These are phyloP conservation scores for Neostethus bicornis DNA, from an alignment of 2,797 vertebrate genomes.

Conservation along the genomic window DNA sequence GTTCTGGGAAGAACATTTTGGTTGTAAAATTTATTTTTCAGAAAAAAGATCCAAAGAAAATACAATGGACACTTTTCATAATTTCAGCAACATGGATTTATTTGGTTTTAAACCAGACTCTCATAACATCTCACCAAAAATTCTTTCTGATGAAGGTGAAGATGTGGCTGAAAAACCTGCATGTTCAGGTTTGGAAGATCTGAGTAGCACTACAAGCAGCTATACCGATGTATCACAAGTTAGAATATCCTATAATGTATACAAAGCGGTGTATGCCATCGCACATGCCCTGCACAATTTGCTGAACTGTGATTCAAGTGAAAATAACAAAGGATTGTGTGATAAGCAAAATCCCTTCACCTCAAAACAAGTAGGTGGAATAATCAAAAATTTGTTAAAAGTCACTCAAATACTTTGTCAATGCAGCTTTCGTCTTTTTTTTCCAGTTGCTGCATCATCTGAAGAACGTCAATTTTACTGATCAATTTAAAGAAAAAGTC, in stretches of 20 bases:
- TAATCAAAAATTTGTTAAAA: not conserved
- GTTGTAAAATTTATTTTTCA: constrained; percentile 41
- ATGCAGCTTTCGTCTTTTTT: not conserved
- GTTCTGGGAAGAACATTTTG: constrained; percentile 79
- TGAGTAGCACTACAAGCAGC: constrained; percentile 59
- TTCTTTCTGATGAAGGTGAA: constrained; percentile 25
- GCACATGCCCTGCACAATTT: constrained; percentile 75
- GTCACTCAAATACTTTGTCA: not conserved
- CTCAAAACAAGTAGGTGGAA: constrained; percentile 41
- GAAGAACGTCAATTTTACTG: constrained; percentile 74
- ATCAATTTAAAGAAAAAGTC: constrained; percentile 76
- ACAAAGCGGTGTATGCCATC: constrained; percentile 80
- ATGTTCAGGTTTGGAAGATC: constrained; percentile 64
- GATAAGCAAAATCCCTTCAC: constrained; percentile 43
- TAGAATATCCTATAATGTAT: constrained; percentile 79
- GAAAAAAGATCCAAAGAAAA: not conserved
- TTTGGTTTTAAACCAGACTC: constrained; percentile 4
- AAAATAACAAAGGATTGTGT: constrained; percentile 23
- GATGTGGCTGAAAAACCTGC: constrained; percentile 29
- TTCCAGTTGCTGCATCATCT: constrained; percentile 72
- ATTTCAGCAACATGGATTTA: not conserved
- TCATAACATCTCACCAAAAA: constrained; percentile 4
- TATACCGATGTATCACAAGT: constrained; percentile 70
- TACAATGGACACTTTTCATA: not conserved
- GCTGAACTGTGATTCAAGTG: constrained; percentile 50